These are phyloP conservation scores for Umimayanthus kanabou DNA, from an alignment of 92 coral and sea anemone genomes.

Conservation along the genomic window DNA sequence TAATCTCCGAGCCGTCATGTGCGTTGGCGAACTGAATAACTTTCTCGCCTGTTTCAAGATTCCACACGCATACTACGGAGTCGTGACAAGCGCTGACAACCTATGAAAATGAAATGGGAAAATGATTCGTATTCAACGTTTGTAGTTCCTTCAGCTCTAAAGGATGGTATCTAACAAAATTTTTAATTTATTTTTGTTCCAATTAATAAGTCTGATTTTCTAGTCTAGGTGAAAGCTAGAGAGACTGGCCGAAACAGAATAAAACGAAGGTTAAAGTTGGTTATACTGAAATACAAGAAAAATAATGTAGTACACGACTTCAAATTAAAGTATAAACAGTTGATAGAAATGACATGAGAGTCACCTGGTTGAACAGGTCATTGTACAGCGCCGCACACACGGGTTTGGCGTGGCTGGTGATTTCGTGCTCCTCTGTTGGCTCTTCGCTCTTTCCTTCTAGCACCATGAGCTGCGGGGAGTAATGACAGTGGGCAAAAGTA, in stretches of 20 bases:
- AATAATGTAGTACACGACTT: no score
- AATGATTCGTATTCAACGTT: neutral
- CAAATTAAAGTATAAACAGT: neutral
- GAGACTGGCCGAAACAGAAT: no score
- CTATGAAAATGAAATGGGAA: constrained; percentile 31
- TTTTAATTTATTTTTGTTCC: neutral
- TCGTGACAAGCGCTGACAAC: constrained; percentile 97
- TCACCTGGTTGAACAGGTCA: constrained; percentile 87
- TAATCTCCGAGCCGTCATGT: constrained; percentile 87
- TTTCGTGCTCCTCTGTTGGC: constrained; percentile 87
- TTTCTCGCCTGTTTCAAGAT: constrained; percentile 94
- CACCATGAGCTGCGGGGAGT: constrained; percentile 61
- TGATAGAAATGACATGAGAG: neutral
- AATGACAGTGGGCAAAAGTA: neutral
- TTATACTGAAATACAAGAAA: no score
- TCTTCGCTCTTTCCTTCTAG: constrained; percentile 85
- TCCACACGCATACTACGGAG: constrained; percentile 98
- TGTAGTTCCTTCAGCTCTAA: no score
- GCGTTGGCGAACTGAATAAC: constrained; percentile 96
- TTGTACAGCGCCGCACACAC: constrained; percentile 92
- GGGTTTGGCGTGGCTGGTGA: constrained; percentile 86
- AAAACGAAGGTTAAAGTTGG: no score
- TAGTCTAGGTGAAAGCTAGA: no score
- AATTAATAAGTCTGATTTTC: no score
- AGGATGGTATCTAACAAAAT: neutral